phyloP scores from a whole-genome alignment of 2,888 invertebrate genomes.

The Mesochorus sp. region DNA sequence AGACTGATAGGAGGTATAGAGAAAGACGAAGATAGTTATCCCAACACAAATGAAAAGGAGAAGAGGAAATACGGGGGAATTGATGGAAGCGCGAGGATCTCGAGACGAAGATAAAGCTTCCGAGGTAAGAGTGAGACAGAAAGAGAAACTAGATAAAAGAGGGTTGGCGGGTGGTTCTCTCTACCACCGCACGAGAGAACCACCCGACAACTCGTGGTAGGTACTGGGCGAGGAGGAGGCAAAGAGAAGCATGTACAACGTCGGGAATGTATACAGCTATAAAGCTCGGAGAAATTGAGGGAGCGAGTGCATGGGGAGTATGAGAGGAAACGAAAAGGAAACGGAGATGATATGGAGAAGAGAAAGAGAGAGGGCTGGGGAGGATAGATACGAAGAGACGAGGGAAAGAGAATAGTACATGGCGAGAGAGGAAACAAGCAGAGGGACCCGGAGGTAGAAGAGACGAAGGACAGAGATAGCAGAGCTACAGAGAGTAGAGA shows the following conservation, averaged over 20 bases:
- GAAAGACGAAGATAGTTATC: constrained; percentile 13
- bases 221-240: constrained; percentile 38
- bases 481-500: constrained; percentile 62
- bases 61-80: not conserved
- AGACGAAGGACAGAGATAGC: constrained; percentile 54
- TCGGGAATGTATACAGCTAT: constrained; percentile 3
- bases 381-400: constrained; percentile 49
- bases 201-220: constrained; percentile 52
- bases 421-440: constrained; percentile 56
- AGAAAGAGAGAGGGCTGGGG: constrained; percentile 8
- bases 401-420: constrained; percentile 41
- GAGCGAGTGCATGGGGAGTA: constrained; percentile 25
- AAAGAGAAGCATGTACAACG: constrained; percentile 26
- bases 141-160: constrained; percentile 46
- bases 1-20: constrained; percentile 23
- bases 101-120: constrained; percentile 23
- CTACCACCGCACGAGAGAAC: constrained; percentile 51
- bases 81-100: constrained; percentile 10
- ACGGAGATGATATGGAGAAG: constrained; percentile 14
- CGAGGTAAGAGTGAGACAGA: constrained; percentile 51
- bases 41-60: not conserved
- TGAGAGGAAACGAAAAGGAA: constrained; percentile 41
- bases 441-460: constrained; percentile 62
- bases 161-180: constrained; percentile 52
- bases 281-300: constrained; percentile 15